phyloP scores from a whole-genome alignment of 1,140 invertebrate species.

The Hycleus cichorii region DNA sequence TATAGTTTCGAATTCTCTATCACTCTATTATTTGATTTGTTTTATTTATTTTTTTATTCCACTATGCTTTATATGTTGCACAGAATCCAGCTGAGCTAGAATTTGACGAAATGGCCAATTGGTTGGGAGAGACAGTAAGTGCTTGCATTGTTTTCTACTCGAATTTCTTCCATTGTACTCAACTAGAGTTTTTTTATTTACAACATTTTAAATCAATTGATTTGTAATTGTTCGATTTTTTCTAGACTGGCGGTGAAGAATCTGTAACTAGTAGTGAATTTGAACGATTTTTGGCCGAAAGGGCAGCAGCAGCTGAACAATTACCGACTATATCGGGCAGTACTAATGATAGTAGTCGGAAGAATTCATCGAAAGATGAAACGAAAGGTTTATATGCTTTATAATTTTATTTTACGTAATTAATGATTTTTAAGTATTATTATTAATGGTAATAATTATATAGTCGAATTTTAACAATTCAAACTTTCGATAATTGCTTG shows the following conservation, averaged over 20 bases:
- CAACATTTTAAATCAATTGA: background rate
- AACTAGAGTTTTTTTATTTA: slow-evolving; percentile 11
- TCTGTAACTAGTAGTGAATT: slow-evolving; percentile 84
- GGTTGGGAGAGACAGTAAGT: slow-evolving; percentile 59
- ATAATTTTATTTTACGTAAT: too few species aligned
- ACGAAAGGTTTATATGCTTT: too few species aligned
- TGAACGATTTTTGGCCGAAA: slow-evolving; percentile 82
- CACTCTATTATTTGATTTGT: background rate
- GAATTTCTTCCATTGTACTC: background rate
- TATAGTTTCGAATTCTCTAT: slow-evolving; percentile 14
- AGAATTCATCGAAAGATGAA: too few species aligned
- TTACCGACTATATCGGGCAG: slow-evolving; percentile 42
- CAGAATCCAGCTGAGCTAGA: slow-evolving; percentile 71
- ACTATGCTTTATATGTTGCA: slow-evolving; percentile 36
- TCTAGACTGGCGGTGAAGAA: slow-evolving; percentile 46
- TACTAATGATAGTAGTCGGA: slow-evolving; percentile 9
- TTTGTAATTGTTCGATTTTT: background rate
- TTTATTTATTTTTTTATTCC: slow-evolving; percentile 10
- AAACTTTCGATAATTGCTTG: too few species aligned
- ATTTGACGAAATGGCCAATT: slow-evolving; percentile 91
- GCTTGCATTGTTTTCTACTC: slow-evolving; percentile 10
- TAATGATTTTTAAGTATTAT: too few species aligned
- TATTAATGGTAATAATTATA: too few species aligned
- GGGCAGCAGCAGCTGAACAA: slow-evolving; percentile 74
- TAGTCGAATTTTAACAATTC: too few species aligned